Percentiles rank a stretch among this genome's conserved stretches.
Conservation (phyloP, 2,888 invertebrate species). For the Diplolepis rosae region DNA sequence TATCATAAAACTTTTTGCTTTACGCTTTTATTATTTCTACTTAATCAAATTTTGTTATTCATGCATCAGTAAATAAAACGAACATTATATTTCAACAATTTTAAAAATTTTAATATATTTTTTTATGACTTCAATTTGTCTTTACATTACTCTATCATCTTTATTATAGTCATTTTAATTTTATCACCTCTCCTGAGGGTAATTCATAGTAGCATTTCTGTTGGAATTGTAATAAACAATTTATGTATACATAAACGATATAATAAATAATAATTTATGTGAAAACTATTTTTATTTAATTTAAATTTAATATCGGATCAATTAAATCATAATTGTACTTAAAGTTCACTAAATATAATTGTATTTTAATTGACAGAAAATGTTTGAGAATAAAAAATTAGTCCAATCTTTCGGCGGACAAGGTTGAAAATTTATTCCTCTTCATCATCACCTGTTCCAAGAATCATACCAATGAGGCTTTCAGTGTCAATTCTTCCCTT, state of each 20-base stretch:
- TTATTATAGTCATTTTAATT: too few species aligned
- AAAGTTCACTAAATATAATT: slow-evolving; percentile 6
- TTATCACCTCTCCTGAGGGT: too few species aligned
- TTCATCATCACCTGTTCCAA: slow-evolving; percentile 38
- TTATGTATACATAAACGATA: not conserved
- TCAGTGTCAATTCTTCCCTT: slow-evolving; percentile 44
- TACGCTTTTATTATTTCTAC: too few species aligned
- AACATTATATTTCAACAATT: too few species aligned
- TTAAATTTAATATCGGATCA: slow-evolving; percentile 1
- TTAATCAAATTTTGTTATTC: too few species aligned
- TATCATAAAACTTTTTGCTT: not conserved
- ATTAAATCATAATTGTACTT: slow-evolving; percentile 6
- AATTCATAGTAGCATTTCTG: too few species aligned
- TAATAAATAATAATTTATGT: not conserved
- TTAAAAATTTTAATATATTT: too few species aligned
- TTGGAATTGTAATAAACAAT: not conserved
- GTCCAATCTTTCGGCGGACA: not conserved
- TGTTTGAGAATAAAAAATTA: not conserved
- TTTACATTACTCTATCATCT: too few species aligned
- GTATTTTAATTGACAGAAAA: slow-evolving; percentile 4
- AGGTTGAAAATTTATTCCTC: slow-evolving; percentile 19
- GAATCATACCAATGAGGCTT: slow-evolving; percentile 40
- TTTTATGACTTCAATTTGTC: too few species aligned
- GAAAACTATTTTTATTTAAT: slow-evolving; percentile 28
- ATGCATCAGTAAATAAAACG: too few species aligned